Base-by-base conservation (phyloP, 2,888 invertebrate genomes). In the Trichopoda pennipes region DNA sequence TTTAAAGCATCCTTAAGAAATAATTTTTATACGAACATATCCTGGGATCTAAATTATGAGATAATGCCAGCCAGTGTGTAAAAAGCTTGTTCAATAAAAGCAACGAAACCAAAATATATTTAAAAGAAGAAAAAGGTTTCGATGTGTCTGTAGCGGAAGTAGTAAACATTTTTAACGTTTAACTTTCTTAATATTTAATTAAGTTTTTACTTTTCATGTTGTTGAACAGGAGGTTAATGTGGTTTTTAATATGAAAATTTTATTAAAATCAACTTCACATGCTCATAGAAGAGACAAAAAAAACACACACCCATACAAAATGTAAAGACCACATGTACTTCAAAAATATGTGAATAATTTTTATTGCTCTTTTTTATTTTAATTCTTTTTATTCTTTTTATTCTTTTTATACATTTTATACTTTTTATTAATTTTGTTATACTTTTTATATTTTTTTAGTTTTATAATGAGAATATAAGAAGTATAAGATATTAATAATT, bases 151-250 rank as follows among this genome's bases (percentile, higher is more conserved):
- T 32, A n/a, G 51, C 38, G n/a, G 49, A 23, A 47, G 35, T 38
- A 55, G 68, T 61, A 72, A 63, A 47, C 68, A 77, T 73, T 81
- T 56, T 68, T 72, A 56, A 56, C 17, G 66, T 81, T 73, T 68
- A 35, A 68, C 6, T 55, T 64, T 64, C 68, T 73, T 78, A 53
- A 78, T 66, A 78, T 81, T 81, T 81, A 81, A 81, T 81, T 81
- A 81, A 75, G 81, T 78, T 81, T 81, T 73, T 75, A 70, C 78
- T 70, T 58, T 76, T 68, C 49, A 60, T 56, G 49, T 69, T 64
- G 49, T 66, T 66, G 55, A 76, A 49, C 53, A 53, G 66, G 66
- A 70, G 78, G 81, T 74, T 78, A 58, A 17, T 81, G 81, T 55
- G 81, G 81, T 70, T 78, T 44, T 68, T 75, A 58, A 55, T 73